Evolutionary conservation across 2,797 vertebrate species (phyloP).

Genomic region (Glyptemys insculpta): DNA sequence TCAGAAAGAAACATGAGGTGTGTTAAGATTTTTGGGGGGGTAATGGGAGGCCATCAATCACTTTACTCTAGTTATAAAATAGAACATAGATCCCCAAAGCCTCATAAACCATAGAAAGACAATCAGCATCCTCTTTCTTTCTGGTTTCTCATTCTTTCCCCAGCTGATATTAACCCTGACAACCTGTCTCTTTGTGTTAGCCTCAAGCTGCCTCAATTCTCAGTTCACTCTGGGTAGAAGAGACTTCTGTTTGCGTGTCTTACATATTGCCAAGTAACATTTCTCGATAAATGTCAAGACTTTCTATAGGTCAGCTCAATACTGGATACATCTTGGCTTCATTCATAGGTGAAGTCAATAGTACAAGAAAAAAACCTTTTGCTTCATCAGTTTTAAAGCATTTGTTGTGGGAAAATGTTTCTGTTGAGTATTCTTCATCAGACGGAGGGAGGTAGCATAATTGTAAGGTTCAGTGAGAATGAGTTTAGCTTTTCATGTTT

Average conservation of each 20-base stretch:
- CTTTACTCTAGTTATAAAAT: background rate
- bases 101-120: conserved; percentile 23
- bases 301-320: conserved; percentile 50
- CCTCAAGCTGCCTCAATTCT: conserved; percentile 12
- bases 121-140: conserved; percentile 30
- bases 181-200: conserved; percentile 8
- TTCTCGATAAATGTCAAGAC: conserved; percentile 48
- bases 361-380: background rate
- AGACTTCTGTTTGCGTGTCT: background rate
- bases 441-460: background rate
- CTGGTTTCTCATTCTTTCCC: conserved; percentile 20
- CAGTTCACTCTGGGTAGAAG: background rate
- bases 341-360: conserved; percentile 40
- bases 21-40: background rate
- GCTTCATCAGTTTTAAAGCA: conserved; percentile 22
- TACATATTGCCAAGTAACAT: conserved; percentile 8
- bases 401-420: background rate
- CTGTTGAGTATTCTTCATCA: background rate
- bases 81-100: background rate
- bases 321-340: conserved; percentile 37
- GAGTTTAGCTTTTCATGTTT: background rate
- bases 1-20: background rate
- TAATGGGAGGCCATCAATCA: conserved; percentile 14
- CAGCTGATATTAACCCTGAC: conserved; percentile 34
- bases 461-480: background rate